Evolutionary conservation across 92 coral and sea anemone genomes (phyloP).

Genomic region (Galaxea fascicularis): DNA sequence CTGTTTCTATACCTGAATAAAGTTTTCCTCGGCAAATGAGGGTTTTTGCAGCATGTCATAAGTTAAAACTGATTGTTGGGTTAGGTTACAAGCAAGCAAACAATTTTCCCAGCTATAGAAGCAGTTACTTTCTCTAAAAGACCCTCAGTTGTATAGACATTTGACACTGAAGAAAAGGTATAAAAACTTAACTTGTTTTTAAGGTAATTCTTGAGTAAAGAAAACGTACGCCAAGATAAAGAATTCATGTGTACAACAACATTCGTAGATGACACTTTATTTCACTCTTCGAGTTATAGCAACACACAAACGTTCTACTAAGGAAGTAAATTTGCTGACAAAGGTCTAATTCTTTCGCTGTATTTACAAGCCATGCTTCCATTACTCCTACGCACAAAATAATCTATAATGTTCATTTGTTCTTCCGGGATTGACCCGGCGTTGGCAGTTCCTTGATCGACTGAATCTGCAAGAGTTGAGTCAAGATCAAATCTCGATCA

Average conservation of each 20-base stretch:
- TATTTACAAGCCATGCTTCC: conserved; percentile 42
- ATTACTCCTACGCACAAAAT: conserved; percentile 48
- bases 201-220: neutral
- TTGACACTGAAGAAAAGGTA: neutral
- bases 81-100: conserved; percentile 30
- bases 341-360: neutral
- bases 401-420: conserved; percentile 50
- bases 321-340: conserved; percentile 5
- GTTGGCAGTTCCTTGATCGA: conserved; percentile 1
- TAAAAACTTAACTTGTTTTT: neutral
- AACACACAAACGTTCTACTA: conserved; percentile 5
- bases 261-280: conserved; percentile 1
- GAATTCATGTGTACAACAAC: conserved; percentile 1
- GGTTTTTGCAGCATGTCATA: neutral
- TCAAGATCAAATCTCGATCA: conserved; percentile 42
- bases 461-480: conserved; percentile 7
- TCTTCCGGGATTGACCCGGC: conserved; percentile 46
- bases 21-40: too few relatives aligned
- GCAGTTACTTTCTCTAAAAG: neutral
- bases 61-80: neutral
- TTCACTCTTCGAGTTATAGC: neutral
- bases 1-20: too few relatives aligned
- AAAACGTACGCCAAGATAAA: neutral
- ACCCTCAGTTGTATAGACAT: neutral
- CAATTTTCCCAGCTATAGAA: neutral